These are phyloP conservation scores for Zeugodacus cucurbitae DNA, from an alignment of 1,140 invertebrate genomes.

Conservation along the genomic window DNA sequence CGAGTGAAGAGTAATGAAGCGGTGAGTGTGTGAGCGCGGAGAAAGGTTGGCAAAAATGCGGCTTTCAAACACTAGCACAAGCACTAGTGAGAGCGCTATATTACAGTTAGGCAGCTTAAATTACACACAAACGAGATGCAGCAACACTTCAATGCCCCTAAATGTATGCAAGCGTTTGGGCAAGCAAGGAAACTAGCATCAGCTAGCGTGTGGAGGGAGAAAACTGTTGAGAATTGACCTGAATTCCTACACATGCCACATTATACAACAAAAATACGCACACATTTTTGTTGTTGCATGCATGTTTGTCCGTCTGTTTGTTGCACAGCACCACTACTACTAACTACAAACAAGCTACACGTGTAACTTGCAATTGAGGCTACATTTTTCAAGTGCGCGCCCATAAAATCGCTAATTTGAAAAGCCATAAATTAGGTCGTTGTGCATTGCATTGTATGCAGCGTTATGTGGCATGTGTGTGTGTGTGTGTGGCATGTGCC, in stretches of 20 bases:
- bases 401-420: slow-evolving; percentile 38
- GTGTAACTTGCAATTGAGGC: neutral
- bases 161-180: neutral
- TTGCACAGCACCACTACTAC: neutral
- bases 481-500: neutral
- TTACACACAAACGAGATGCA: neutral
- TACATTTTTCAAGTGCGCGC: slow-evolving; percentile 30
- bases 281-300: no score
- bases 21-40: neutral
- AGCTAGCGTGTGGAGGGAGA: no score
- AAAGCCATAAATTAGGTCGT: slow-evolving; percentile 33
- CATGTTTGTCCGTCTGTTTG: neutral
- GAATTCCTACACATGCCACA: neutral
- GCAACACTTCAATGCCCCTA: neutral
- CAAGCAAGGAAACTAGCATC: neutral
- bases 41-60: neutral
- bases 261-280: no score
- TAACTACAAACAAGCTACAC: neutral
- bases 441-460: neutral
- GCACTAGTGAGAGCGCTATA: no score
- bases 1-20: no score
- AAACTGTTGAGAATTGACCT: slow-evolving; percentile 9
- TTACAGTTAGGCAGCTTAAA: neutral
- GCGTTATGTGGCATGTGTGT: neutral
- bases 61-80: neutral